Conservation (phyloP, 2,113 vertebrate genomes). For the Poicephalus meyeri region DNA sequence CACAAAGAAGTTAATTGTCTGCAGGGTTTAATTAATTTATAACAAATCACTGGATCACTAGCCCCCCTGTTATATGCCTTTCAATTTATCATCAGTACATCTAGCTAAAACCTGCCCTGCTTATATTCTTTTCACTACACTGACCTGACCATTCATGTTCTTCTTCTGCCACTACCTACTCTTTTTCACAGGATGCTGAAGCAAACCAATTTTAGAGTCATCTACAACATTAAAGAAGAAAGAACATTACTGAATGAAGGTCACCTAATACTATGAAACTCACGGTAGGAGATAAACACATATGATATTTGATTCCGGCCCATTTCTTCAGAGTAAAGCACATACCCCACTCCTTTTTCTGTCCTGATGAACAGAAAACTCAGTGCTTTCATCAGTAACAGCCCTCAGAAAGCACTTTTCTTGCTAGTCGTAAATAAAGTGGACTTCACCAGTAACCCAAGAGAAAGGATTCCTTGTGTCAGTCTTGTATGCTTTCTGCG, state of each 20-base stretch:
- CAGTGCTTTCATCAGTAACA: background rate
- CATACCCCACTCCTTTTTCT: background rate
- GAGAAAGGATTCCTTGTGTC: background rate
- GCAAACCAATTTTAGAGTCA: background rate
- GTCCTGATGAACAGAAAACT: background rate
- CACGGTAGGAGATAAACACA: background rate
- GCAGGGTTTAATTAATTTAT: background rate
- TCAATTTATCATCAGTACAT: background rate
- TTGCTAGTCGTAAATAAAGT: background rate
- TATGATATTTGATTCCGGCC: background rate
- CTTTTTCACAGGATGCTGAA: background rate
- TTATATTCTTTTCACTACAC: background rate
- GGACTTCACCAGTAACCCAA: background rate
- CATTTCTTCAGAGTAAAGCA: background rate
- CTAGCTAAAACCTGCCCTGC: background rate
- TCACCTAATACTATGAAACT: background rate
- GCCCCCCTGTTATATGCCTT: background rate
- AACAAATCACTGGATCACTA: background rate
- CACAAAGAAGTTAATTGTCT: background rate
- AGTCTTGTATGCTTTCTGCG: background rate
- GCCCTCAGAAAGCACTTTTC: background rate
- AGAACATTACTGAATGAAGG: background rate
- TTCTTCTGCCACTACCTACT: background rate
- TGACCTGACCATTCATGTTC: background rate
- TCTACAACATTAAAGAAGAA: background rate